Conservation (phyloP, 2,797 vertebrate genomes). For the Parotocinclus haroldoi region DNA sequence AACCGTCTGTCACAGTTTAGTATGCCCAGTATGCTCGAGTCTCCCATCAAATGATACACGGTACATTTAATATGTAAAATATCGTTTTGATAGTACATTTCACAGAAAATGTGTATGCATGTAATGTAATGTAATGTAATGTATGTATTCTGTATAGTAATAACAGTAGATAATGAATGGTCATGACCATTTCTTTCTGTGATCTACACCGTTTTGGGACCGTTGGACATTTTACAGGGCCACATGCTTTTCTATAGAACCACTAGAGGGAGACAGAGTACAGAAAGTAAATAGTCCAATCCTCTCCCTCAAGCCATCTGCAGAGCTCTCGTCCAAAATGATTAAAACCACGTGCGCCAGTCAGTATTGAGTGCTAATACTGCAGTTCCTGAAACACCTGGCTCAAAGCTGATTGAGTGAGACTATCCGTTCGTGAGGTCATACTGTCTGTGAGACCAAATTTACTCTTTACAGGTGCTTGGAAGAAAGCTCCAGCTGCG, state of each 20-base stretch:
- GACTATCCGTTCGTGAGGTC: conserved; percentile 33
- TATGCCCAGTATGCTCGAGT: conserved; percentile 44
- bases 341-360: conserved; percentile 16
- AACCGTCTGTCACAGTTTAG: conserved; percentile 55
- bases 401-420: conserved; percentile 32
- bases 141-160: too few relatives aligned
- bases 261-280: conserved; percentile 74
- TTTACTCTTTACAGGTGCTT: conserved; percentile 53
- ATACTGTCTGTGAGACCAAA: conserved; percentile 46
- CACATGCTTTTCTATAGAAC: conserved; percentile 6
- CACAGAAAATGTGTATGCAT: too few relatives aligned
- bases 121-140: too few relatives aligned
- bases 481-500: too few relatives aligned
- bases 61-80: too few relatives aligned
- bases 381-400: conserved; percentile 17
- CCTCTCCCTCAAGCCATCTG: neutral
- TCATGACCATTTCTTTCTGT: too few relatives aligned
- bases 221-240: neutral
- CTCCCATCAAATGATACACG: conserved; percentile 21
- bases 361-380: conserved; percentile 8
- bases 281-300: conserved; percentile 46
- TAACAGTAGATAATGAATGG: too few relatives aligned
- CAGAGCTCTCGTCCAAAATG: neutral
- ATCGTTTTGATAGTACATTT: too few relatives aligned
- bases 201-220: too few relatives aligned